Evolutionary conservation across 92 coral and sea anemone genomes (phyloP).

Genomic region (Muricea muricata): DNA sequence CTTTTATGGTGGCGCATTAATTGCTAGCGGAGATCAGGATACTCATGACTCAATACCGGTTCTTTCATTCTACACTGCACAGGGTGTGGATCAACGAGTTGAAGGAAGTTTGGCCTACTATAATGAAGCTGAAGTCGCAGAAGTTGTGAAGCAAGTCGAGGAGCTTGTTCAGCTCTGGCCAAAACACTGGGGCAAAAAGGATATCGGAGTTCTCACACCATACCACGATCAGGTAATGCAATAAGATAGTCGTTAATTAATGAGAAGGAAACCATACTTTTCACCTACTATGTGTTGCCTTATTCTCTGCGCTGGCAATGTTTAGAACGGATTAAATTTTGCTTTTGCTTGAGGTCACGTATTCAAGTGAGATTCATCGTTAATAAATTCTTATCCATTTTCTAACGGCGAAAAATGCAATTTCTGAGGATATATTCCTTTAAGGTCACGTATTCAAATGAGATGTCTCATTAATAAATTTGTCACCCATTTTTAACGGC

Average conservation of each 20-base stretch:
- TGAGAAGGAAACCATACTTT: too few relatives aligned
- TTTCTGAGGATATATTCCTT: background rate
- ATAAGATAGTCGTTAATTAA: too few relatives aligned
- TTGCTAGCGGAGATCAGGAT: conserved; percentile 73
- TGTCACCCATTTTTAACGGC: too few relatives aligned
- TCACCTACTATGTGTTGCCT: too few relatives aligned
- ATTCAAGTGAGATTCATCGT: too few relatives aligned
- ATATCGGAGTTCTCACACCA: conserved; percentile 39
- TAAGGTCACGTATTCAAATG: background rate
- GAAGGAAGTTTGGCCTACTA: conserved; percentile 69
- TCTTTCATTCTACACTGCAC: conserved; percentile 73
- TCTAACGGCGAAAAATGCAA: too few relatives aligned
- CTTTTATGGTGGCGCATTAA: conserved; percentile 76
- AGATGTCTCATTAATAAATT: too few relatives aligned
- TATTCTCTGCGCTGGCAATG: too few relatives aligned
- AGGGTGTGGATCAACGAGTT: conserved; percentile 70
- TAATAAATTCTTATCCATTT: too few relatives aligned
- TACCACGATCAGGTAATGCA: conserved; percentile 3
- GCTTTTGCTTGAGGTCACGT: too few relatives aligned
- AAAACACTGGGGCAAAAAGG: conserved; percentile 2
- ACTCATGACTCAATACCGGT: conserved; percentile 75
- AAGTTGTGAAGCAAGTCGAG: conserved; percentile 62
- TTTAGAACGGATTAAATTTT: too few relatives aligned
- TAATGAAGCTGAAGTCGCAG: conserved; percentile 76
- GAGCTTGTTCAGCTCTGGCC: conserved; percentile 79